phyloP scores from a whole-genome alignment of 2,797 vertebrate genomes.

The Kryptolebias ocellatus region DNA sequence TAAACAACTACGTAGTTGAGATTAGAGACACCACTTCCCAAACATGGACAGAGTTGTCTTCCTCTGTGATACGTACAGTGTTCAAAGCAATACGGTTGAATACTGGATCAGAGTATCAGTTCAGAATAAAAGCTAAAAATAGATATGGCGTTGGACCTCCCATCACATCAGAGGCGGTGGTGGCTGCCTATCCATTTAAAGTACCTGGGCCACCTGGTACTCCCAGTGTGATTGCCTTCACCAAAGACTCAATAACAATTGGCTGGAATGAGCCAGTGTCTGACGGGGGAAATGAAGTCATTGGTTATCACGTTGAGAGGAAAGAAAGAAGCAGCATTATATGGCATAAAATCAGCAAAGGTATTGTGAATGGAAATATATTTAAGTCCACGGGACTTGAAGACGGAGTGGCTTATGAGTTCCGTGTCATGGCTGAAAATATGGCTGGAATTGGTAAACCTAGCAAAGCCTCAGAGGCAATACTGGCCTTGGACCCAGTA shows the following conservation, averaged over 20 bases:
- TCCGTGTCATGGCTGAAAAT: slow-evolving; percentile 96
- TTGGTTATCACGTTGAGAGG: slow-evolving; percentile 96
- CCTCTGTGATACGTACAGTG: slow-evolving; percentile 91
- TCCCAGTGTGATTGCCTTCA: slow-evolving; percentile 90
- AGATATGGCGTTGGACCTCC: slow-evolving; percentile 93
- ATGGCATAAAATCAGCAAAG: slow-evolving; percentile 93
- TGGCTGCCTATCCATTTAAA: slow-evolving; percentile 97
- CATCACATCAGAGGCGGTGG: slow-evolving; percentile 88
- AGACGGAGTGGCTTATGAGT: slow-evolving; percentile 96
- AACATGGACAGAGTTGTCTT: slow-evolving; percentile 91
- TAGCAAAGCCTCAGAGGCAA: slow-evolving; percentile 94
- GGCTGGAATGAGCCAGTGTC: slow-evolving; percentile 96
- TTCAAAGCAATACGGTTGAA: slow-evolving; percentile 93
- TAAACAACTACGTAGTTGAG: slow-evolving; percentile 95
- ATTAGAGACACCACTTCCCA: slow-evolving; percentile 93
- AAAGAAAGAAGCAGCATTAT: slow-evolving; percentile 95
- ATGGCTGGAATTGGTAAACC: slow-evolving; percentile 96
- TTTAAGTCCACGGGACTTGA: slow-evolving; percentile 93
- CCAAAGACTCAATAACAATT: slow-evolving; percentile 94
- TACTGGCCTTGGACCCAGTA: slow-evolving; percentile 93
- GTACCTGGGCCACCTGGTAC: slow-evolving; percentile 97
- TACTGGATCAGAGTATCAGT: slow-evolving; percentile 95
- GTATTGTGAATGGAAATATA: slow-evolving; percentile 90
- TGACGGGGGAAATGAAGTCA: slow-evolving; percentile 95
- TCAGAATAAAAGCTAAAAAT: slow-evolving; percentile 97